Conservation (phyloP, 1,140 invertebrate species). For the Maconellicoccus hirsutus region DNA sequence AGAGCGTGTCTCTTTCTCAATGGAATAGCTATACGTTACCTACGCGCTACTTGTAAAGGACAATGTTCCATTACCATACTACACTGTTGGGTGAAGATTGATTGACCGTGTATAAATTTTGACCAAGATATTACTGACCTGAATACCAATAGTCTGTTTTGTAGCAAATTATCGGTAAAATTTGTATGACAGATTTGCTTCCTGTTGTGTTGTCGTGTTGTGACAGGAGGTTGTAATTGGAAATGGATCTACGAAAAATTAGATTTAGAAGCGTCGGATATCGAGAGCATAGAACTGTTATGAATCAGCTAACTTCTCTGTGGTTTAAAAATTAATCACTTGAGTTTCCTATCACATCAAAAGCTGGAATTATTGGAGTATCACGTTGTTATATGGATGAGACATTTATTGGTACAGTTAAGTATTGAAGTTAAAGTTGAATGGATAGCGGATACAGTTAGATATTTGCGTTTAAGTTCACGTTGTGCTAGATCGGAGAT, state of each 20-base stretch:
- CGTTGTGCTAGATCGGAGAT: neutral
- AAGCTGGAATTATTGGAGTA: neutral
- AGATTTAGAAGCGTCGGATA: constrained; percentile 3
- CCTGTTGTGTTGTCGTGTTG: neutral
- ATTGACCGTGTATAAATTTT: neutral
- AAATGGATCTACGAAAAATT: neutral
- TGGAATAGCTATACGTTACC: neutral
- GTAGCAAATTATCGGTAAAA: neutral
- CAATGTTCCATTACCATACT: neutral
- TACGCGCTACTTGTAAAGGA: neutral
- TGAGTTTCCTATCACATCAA: neutral
- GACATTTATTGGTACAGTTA: neutral
- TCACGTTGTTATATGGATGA: neutral
- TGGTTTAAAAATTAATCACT: neutral
- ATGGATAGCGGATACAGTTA: neutral
- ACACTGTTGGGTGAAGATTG: constrained; percentile 2
- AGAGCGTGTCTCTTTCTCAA: neutral
- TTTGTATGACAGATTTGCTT: neutral
- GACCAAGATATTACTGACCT: neutral
- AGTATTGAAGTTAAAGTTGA: neutral
- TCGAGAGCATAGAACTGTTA: constrained; percentile 3
- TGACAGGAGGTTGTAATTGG: neutral
- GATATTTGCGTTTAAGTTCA: neutral
- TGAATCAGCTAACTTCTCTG: neutral
- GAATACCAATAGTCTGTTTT: neutral